A percentile compares a stretch with the other conserved stretches of the same genome.
Evolutionary conservation across 1,140 invertebrate species (phyloP).

Genomic region (Papilio polytes): DNA sequence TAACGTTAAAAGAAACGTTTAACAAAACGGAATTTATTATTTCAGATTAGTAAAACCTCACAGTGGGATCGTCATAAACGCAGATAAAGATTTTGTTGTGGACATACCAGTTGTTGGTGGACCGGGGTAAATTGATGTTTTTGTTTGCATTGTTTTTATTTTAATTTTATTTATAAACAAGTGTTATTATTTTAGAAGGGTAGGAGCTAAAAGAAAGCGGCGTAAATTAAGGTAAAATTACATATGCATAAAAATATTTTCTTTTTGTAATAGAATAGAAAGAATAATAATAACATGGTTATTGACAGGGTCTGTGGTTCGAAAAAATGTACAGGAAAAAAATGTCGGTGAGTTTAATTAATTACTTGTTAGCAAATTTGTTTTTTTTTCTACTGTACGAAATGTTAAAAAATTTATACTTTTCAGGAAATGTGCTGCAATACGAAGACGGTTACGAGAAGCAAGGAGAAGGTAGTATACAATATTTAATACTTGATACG

Average conservation of each 20-base stretch:
- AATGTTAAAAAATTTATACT: not conserved
- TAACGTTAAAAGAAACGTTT: too few relatives aligned
- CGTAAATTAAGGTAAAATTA: conserved; percentile 60
- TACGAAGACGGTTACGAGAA: conserved; percentile 6
- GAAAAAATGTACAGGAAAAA: conserved; percentile 61
- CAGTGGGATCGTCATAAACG: conserved; percentile 73
- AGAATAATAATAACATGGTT: not conserved
- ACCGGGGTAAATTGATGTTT: conserved; percentile 47
- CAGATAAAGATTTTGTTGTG: conserved; percentile 63
- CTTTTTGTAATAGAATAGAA: not conserved
- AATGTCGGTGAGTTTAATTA: conserved; percentile 61
- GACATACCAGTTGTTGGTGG: conserved; percentile 64
- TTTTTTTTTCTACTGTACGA: conserved; percentile 40
- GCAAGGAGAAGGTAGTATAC: conserved; percentile 1
- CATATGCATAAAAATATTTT: not conserved
- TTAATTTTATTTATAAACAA: conserved; percentile 21
- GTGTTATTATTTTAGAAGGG: conserved; percentile 44
- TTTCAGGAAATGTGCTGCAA: conserved; percentile 37
- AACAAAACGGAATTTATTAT: conserved; percentile 33
- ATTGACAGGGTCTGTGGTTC: conserved; percentile 56
- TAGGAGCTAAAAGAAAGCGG: conserved; percentile 52
- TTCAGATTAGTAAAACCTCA: conserved; percentile 73
- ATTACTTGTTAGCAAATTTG: conserved; percentile 21
- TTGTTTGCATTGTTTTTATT: not conserved
- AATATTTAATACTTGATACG: not conserved